phyloP scores from a whole-genome alignment of 2,797 vertebrate genomes.

The Alexandromys oeconomus region DNA sequence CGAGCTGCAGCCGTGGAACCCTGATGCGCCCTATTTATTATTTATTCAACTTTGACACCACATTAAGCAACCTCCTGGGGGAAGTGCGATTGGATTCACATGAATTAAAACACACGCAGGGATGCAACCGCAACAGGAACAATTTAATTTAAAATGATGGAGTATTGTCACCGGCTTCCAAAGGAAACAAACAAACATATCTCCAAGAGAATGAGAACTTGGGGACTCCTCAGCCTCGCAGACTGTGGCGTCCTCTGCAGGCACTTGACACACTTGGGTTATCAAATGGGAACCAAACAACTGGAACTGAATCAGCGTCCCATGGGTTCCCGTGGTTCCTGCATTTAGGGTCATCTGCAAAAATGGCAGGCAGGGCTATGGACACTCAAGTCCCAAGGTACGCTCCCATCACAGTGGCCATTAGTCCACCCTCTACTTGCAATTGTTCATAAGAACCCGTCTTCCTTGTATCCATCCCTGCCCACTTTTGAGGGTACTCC shows the following conservation, averaged over 20 bases:
- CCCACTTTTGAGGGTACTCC: no score
- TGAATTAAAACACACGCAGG: conserved; percentile 54
- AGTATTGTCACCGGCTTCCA: neutral
- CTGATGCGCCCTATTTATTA: conserved; percentile 46
- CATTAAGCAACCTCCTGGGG: conserved; percentile 52
- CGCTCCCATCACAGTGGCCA: fast-evolving
- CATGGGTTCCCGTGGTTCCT: fast-evolving
- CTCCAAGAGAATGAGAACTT: neutral
- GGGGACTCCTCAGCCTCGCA: fast-evolving
- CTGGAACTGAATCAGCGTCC: fast-evolving
- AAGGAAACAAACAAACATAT: neutral
- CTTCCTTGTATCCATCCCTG: no score
- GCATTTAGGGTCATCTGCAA: fast-evolving
- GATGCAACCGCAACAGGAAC: conserved; percentile 22
- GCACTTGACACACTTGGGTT: fast-evolving
- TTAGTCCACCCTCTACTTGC: no score
- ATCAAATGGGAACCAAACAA: fast-evolving
- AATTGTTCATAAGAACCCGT: neutral
- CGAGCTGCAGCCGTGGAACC: fast-evolving
- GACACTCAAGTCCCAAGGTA: no score
- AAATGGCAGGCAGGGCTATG: neutral
- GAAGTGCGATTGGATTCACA: conserved; percentile 48
- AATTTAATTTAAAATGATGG: conserved; percentile 66
- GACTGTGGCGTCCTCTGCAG: neutral
- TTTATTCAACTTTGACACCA: conserved; percentile 64